Base-by-base conservation (phyloP, 2,113 vertebrate genomes). In the Plotosus lineatus region DNA sequence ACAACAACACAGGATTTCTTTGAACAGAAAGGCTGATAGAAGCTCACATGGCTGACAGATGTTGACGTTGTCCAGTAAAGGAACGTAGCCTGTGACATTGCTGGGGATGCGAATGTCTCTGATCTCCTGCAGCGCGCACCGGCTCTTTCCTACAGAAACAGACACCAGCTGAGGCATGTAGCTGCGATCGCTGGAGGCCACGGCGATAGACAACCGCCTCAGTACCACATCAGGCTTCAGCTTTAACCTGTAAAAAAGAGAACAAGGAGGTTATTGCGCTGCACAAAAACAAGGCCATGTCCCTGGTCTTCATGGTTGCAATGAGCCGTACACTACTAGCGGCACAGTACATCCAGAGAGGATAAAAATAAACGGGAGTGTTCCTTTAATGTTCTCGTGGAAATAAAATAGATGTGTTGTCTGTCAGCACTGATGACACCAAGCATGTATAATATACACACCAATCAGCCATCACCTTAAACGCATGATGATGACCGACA, bases 111-210 rank as follows among this genome's bases (percentile, higher is more conserved):
- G 96, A 87, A 98, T 94, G 1, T 98, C 96, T 79, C 96, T 93
- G 90, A 99, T 95, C 88, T 98, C 97, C 92, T 98, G 96, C 55
- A 99, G 91, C 40, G 93, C 95, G 50, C 91, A 90, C 55, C 94
- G 93, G 80, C 87, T 98, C 86, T 95, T 96, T 6, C 98, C 98
- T 81, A 98, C 96, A 0, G 96, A 94, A 4, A 99, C 95, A 0
- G 96, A 97, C 17, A 99, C 96, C 81, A 99, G 94, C 92, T 99
- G 98, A 10, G 98, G 98, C 98, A 98, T 99, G 90, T 98, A 99
- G 87, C 97, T 98, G 93, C 98, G 97, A 93, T 99, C 98, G 0
- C 90, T 96, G 7, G 97, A 94, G 2, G 95, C 95, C 84, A 98
- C 97, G 0, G 97, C 97, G 17, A 99, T 96, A 72, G 96, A 96